Conservation (phyloP, 2,797 vertebrate genomes). For the Poecilia wingei region DNA sequence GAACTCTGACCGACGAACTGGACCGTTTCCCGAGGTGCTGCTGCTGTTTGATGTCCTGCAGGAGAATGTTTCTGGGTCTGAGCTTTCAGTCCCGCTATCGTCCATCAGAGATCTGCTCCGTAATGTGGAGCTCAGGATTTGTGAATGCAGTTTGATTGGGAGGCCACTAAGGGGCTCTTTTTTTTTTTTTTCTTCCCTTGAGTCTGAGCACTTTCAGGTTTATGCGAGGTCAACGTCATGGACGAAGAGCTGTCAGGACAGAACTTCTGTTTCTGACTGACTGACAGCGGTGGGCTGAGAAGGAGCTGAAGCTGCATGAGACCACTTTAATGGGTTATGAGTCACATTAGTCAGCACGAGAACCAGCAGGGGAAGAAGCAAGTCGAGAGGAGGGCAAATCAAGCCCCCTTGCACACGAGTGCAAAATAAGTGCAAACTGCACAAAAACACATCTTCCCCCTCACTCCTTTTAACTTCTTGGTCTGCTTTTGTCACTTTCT, state of each 20-base stretch:
- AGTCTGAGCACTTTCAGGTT: conserved; percentile 8
- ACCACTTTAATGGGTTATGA: conserved; percentile 10
- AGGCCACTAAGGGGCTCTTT: conserved; percentile 32
- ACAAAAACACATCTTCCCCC: neutral
- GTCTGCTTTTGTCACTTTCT: neutral
- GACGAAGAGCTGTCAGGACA: conserved; percentile 49
- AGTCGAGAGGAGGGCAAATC: conserved; percentile 11
- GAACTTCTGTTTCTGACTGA: conserved; percentile 31
- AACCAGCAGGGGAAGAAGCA: conserved; percentile 4
- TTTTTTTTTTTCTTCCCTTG: neutral
- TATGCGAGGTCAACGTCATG: conserved; percentile 26
- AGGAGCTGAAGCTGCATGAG: neutral
- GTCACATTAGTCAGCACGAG: conserved; percentile 10
- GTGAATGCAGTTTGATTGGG: conserved; percentile 20
- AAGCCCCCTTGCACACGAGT: neutral
- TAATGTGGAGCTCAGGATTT: conserved; percentile 34
- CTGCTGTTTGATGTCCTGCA: conserved; percentile 32
- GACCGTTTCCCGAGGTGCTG: conserved; percentile 45
- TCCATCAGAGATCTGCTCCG: conserved; percentile 62
- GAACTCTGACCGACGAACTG: conserved; percentile 43
- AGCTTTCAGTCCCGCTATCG: conserved; percentile 44
- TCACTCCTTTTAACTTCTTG: neutral
- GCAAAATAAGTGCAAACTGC: neutral
- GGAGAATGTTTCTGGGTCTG: conserved; percentile 30
- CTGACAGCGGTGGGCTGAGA: conserved; percentile 9